phyloP scores from a whole-genome alignment of 35 echinoderm and acorn worm genomes.

The Lytechinus variegatus region DNA sequence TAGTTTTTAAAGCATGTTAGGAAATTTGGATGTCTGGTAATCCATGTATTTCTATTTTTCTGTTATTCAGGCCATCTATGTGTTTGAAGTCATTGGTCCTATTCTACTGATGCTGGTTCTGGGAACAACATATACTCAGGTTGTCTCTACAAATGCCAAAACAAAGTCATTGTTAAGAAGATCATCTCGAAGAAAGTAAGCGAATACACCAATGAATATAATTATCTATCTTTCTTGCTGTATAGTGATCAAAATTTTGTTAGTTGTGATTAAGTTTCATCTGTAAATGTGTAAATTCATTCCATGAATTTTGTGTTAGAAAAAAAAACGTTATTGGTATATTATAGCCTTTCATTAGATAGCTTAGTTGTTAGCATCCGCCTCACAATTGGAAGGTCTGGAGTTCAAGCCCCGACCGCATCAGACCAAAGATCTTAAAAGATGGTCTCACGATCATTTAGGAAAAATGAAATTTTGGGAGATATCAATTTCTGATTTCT shows the following conservation, averaged over 20 bases:
- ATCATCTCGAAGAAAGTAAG: slow-evolving; percentile 77
- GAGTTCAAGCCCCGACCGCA: too few relatives aligned
- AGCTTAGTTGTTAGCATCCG: too few relatives aligned
- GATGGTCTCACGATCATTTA: neutral
- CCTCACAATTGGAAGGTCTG: too few relatives aligned
- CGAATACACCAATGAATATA: neutral
- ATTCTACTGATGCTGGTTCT: slow-evolving; percentile 80
- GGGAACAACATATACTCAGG: slow-evolving; percentile 86
- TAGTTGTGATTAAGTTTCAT: neutral
- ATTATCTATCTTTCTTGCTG: neutral
- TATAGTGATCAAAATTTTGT: neutral
- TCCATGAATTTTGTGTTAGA: neutral
- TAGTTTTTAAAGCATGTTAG: too few relatives aligned
- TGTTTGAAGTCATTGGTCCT: slow-evolving; percentile 78
- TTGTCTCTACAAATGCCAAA: slow-evolving; percentile 87
- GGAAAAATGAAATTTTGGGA: neutral
- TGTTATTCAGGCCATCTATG: slow-evolving; percentile 48
- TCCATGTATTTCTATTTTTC: neutral
- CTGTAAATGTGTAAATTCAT: neutral
- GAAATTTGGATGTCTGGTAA: too few relatives aligned
- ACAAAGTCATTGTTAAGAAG: slow-evolving; percentile 65
- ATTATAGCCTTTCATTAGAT: too few relatives aligned
- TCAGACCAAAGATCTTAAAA: too few relatives aligned
- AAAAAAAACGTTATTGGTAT: neutral
- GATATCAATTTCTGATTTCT: neutral